A percentile compares a stretch with the other conserved stretches of the same genome.
Conservation (phyloP, 2,113 vertebrate genomes). For the Nycticorax nycticorax region DNA sequence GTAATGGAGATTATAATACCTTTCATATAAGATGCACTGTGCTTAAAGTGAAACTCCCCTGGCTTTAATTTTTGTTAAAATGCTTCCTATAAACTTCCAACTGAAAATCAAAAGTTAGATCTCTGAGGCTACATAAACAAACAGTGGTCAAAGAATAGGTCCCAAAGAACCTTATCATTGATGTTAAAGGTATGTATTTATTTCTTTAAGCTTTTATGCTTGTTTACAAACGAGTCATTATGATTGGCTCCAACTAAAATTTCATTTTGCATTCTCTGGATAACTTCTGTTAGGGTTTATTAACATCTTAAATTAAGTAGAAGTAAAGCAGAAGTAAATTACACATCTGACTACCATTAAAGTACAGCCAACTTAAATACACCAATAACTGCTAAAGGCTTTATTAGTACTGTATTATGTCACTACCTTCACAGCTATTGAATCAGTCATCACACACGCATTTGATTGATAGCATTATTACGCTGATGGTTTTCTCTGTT, state of each 20-base stretch:
- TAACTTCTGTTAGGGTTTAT: not conserved
- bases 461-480: not conserved
- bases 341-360: not conserved
- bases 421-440: not conserved
- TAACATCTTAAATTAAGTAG: not conserved
- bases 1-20: not conserved
- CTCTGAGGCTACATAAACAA: not conserved
- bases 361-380: not conserved
- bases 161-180: not conserved
- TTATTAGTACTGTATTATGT: not conserved
- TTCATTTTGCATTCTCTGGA: not conserved
- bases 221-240: not conserved
- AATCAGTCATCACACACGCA: not conserved
- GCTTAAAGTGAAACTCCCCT: not conserved
- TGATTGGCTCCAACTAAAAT: not conserved
- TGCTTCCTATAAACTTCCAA: not conserved
- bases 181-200: not conserved
- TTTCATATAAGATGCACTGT: not conserved
- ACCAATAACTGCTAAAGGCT: not conserved
- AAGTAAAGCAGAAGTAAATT: not conserved
- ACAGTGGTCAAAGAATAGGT: not conserved
- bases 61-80: not conserved
- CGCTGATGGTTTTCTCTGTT: not conserved
- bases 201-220: not conserved
- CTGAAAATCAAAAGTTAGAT: not conserved